phyloP scores from a whole-genome alignment of 2,888 invertebrate genomes.

The Seladonia tumulorum region DNA sequence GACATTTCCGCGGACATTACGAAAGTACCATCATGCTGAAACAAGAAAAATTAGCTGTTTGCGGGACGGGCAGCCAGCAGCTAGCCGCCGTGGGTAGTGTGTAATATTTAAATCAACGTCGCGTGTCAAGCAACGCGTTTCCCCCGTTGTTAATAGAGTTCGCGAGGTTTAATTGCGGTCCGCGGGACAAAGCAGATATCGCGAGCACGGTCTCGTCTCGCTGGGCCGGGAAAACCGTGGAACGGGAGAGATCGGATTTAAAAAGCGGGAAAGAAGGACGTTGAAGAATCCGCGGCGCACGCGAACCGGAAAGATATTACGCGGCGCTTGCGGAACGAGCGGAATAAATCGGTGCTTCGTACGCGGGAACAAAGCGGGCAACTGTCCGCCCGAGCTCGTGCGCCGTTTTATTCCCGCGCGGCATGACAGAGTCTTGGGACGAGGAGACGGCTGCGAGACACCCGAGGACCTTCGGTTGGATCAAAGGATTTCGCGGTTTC shows the following conservation, averaged over 20 bases:
- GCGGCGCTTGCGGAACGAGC: constrained; percentile 5
- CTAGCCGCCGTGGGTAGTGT: neutral
- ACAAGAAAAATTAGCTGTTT: constrained; percentile 9
- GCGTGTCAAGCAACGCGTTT: neutral
- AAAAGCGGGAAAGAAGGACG: constrained; percentile 24
- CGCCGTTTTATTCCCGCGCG: constrained; percentile 24
- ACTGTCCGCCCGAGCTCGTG: constrained; percentile 27
- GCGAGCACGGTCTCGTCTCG: neutral
- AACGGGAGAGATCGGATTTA: neutral
- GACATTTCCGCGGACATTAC: neutral
- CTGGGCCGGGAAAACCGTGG: neutral
- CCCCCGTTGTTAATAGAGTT: neutral
- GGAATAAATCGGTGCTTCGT: constrained; percentile 43
- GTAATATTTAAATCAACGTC: constrained; percentile 14
- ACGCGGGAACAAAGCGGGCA: constrained; percentile 33
- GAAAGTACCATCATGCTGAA: neutral
- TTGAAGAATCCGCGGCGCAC: constrained; percentile 23
- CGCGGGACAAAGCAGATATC: neutral
- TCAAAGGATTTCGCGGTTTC: constrained; percentile 51
- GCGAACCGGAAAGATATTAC: constrained; percentile 40
- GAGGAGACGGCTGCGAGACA: constrained; percentile 9
- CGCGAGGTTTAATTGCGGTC: constrained; percentile 21
- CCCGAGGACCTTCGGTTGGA: constrained; percentile 19
- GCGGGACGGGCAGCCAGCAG: neutral
- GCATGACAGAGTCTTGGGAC: constrained; percentile 24